Evolutionary conservation across 1,140 invertebrate genomes (phyloP).

Genomic region (Listronotus oregonensis): DNA sequence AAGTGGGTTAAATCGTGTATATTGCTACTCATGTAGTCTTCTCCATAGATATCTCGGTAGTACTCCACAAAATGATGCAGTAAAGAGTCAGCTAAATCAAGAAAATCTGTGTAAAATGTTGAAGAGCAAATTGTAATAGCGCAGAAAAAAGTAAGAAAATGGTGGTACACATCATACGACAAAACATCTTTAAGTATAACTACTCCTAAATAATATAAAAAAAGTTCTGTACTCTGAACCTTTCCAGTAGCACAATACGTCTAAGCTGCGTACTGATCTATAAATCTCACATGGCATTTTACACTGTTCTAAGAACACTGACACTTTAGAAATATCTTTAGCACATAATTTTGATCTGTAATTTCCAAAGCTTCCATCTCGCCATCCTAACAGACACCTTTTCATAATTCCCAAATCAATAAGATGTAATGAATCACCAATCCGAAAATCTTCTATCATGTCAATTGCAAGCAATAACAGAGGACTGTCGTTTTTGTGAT

Average conservation of each 20-base stretch:
- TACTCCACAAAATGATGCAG: too few species aligned
- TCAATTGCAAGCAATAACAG: conserved; percentile 36
- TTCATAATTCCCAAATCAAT: conserved; percentile 44
- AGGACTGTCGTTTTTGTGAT: conserved; percentile 39
- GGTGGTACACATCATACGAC: conserved; percentile 30
- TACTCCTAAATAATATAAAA: conserved; percentile 40
- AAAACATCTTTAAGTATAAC: conserved; percentile 40
- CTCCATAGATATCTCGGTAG: too few species aligned
- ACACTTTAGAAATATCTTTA: conserved; percentile 24
- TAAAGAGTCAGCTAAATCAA: too few species aligned
- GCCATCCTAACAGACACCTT: conserved; percentile 38
- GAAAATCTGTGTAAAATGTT: too few species aligned
- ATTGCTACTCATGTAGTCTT: conserved; percentile 25
- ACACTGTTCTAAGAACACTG: conserved; percentile 25
- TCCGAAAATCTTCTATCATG: conserved; percentile 42
- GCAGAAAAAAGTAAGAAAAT: conserved; percentile 39
- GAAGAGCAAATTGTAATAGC: conserved; percentile 32
- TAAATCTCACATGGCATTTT: conserved; percentile 44
- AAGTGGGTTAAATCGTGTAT: conserved; percentile 37
- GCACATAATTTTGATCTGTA: conserved; percentile 32
- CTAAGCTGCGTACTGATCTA: conserved; percentile 38
- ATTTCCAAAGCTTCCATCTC: conserved; percentile 37
- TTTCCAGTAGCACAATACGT: conserved; percentile 41
- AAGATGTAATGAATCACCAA: conserved; percentile 40
- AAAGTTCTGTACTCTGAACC: conserved; percentile 41